Evolutionary conservation across 2,113 vertebrate genomes (phyloP).

Genomic region (Prolemur simus): DNA sequence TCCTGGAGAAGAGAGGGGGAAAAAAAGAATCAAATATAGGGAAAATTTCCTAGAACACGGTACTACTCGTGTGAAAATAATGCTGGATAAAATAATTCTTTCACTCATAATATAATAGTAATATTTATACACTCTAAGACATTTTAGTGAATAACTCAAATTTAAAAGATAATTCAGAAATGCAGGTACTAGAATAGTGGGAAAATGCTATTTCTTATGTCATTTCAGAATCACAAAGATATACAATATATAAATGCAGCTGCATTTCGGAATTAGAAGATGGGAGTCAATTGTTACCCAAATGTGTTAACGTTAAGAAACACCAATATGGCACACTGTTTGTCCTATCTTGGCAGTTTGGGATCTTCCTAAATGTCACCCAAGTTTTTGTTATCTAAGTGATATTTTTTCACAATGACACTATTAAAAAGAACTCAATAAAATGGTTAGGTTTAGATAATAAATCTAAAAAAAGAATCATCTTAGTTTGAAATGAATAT

Average conservation of each 20-base stretch:
- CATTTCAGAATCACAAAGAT: constrained; percentile 30
- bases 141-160: not conserved
- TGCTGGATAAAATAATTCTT: not conserved
- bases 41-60: not conserved
- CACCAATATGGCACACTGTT: not conserved
- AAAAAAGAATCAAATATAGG: constrained; percentile 31
- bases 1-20: constrained; percentile 76
- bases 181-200: not conserved
- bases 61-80: not conserved
- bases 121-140: not conserved
- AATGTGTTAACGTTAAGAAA: not conserved
- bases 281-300: not conserved
- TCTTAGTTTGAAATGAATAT: not conserved
- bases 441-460: not conserved
- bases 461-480: not conserved
- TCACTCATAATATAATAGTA: not conserved
- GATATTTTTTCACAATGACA: not conserved
- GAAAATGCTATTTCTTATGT: not conserved
- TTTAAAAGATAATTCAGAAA: not conserved
- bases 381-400: not conserved
- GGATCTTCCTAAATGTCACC: constrained; percentile 19
- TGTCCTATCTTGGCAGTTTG: not conserved
- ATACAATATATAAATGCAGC: not conserved
- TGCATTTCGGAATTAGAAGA: constrained; percentile 8
- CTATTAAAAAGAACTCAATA: not conserved